Percentiles rank a stretch among this genome's conserved stretches.
phyloP scores from a whole-genome alignment of 2,113 vertebrate genomes.

The Tupaia chinensis region DNA sequence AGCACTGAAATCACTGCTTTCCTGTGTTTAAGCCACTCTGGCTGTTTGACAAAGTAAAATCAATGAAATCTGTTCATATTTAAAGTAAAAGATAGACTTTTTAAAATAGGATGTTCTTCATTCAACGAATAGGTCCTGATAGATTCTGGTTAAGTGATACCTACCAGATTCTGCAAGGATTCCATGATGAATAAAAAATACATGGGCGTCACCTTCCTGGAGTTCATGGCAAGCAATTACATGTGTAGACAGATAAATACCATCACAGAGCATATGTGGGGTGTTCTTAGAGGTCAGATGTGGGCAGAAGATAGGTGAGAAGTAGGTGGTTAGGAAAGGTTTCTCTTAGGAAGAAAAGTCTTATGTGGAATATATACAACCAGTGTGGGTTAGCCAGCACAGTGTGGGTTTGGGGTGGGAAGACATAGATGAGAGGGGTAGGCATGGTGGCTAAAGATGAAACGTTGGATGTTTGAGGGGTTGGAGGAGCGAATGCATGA shows the following conservation, averaged over 20 bases:
- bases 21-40: not conserved
- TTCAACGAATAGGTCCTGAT: not conserved
- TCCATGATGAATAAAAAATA: not conserved
- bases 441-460: not conserved
- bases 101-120: not conserved
- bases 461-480: not conserved
- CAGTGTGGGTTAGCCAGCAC: not conserved
- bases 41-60: not conserved
- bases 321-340: not conserved
- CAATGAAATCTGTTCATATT: conserved; percentile 44
- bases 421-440: not conserved
- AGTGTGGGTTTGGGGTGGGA: not conserved
- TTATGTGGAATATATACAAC: not conserved
- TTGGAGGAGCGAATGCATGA: not conserved
- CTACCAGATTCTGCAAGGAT: not conserved
- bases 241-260: not conserved
- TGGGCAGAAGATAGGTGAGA: not conserved
- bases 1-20: not conserved
- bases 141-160: not conserved
- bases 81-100: not conserved
- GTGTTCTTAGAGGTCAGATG: not conserved
- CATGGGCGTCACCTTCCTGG: not conserved
- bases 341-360: not conserved
- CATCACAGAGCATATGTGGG: not conserved
- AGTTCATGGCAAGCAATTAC: not conserved